These are phyloP conservation scores for Rhynchomys soricoides DNA, from an alignment of 2,113 vertebrate species.

Conservation along the genomic window DNA sequence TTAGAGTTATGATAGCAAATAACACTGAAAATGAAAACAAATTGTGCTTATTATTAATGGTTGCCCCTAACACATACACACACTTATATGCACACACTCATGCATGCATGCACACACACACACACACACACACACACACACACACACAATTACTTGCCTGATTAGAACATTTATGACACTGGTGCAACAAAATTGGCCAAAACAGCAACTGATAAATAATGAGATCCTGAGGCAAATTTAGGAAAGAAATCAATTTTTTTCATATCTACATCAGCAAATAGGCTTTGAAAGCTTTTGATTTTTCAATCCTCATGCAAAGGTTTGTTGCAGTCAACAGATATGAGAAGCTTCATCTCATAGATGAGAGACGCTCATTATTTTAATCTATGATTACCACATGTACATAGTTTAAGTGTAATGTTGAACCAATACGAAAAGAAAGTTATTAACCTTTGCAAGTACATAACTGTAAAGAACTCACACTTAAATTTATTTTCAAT, in stretches of 20 bases:
- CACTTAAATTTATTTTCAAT: slow-evolving; percentile 46
- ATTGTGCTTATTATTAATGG: background rate
- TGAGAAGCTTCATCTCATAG: background rate
- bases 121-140: background rate
- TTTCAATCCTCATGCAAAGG: background rate
- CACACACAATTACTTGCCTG: background rate
- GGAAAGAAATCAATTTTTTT: background rate
- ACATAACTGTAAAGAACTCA: background rate
- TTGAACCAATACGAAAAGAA: background rate
- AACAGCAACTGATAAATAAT: background rate
- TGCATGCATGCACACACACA: background rate
- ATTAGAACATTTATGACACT: slow-evolving; percentile 3
- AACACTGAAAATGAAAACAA: slow-evolving; percentile 1
- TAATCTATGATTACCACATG: background rate
- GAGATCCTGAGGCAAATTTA: background rate
- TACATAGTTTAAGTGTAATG: slow-evolving; percentile 3
- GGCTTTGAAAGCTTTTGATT: background rate
- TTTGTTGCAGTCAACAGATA: background rate
- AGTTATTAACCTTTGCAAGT: slow-evolving; percentile 10
- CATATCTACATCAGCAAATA: background rate
- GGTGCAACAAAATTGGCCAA: background rate
- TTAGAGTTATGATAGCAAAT: slow-evolving; percentile 22
- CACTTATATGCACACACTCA: too few species aligned
- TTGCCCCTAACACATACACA: background rate
- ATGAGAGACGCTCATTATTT: background rate